Percentiles rank a stretch among this genome's conserved stretches.
Conservation (phyloP, 2,797 vertebrate species). For the Sebastes baramenuke region DNA sequence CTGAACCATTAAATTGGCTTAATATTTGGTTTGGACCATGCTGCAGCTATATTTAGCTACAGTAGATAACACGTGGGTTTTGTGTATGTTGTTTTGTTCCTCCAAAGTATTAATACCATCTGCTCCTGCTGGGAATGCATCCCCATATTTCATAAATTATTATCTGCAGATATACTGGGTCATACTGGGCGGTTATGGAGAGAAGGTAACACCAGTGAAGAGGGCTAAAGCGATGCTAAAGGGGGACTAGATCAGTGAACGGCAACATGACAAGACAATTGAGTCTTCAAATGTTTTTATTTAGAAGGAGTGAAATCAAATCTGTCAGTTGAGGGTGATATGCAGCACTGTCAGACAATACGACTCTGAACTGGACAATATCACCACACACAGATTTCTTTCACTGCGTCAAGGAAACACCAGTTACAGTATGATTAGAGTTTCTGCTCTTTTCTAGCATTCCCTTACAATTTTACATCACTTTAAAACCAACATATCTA, state of each 20-base stretch:
- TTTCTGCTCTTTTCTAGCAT: neutral
- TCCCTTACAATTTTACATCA: neutral
- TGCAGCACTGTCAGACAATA: neutral
- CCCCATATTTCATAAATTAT: no score
- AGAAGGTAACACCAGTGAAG: constrained; percentile 60
- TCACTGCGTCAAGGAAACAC: neutral
- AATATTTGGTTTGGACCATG: no score
- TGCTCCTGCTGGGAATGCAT: no score
- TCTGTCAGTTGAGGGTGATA: neutral
- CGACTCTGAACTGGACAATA: neutral
- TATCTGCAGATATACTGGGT: neutral
- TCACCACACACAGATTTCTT: neutral
- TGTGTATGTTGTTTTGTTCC: neutral
- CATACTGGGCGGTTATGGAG: constrained; percentile 59
- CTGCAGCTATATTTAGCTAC: neutral
- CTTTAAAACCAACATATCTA: neutral
- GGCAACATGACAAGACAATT: constrained; percentile 21
- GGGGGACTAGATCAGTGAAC: neutral
- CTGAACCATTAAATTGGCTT: neutral
- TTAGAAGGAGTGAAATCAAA: neutral
- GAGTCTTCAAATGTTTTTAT: neutral
- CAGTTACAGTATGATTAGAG: neutral
- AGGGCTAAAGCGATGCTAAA: neutral
- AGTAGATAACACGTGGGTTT: neutral
- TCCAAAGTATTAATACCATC: neutral